Percentiles rank a stretch among this genome's conserved stretches.
Conservation (phyloP, 2,888 invertebrate genomes). For the Phaonia tiefii region DNA sequence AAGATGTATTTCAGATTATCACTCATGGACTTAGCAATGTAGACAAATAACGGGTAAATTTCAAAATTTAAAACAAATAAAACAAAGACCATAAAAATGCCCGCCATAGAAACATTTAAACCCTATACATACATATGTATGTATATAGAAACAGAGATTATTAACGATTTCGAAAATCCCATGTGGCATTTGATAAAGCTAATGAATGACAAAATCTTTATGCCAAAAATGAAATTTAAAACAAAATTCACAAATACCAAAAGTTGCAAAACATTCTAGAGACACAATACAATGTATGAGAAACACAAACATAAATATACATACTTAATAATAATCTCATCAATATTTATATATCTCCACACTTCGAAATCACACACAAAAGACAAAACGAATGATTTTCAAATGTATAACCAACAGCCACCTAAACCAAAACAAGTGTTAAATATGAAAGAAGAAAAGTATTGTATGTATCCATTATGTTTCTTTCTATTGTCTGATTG, state of each 20-base stretch:
- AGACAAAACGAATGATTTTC: constrained; percentile 7
- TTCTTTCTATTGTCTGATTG: constrained; percentile 9
- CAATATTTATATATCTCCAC: not conserved
- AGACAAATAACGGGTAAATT: constrained; percentile 50
- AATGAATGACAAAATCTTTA: constrained; percentile 15
- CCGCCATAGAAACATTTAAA: not conserved
- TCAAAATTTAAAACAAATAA: constrained; percentile 31
- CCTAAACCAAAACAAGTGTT: not conserved
- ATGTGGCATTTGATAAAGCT: too few relatives aligned
- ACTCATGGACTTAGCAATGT: constrained; percentile 42
- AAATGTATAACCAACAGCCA: not conserved
- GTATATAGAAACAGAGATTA: not conserved
- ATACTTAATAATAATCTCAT: constrained; percentile 7
- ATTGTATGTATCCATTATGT: constrained; percentile 8
- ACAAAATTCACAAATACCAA: constrained; percentile 21
- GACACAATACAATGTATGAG: too few relatives aligned
- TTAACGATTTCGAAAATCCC: not conserved
- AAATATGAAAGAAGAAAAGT: not conserved
- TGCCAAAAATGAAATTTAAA: constrained; percentile 13
- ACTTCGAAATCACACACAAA: constrained; percentile 1
- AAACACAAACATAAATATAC: not conserved
- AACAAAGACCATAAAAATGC: constrained; percentile 12
- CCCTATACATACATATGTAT: not conserved
- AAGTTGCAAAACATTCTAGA: constrained; percentile 7
- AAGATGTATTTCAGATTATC: not conserved